These are phyloP conservation scores for Pseudomyrmex dendroicus DNA, from an alignment of 1,140 invertebrate species.

Conservation along the genomic window DNA sequence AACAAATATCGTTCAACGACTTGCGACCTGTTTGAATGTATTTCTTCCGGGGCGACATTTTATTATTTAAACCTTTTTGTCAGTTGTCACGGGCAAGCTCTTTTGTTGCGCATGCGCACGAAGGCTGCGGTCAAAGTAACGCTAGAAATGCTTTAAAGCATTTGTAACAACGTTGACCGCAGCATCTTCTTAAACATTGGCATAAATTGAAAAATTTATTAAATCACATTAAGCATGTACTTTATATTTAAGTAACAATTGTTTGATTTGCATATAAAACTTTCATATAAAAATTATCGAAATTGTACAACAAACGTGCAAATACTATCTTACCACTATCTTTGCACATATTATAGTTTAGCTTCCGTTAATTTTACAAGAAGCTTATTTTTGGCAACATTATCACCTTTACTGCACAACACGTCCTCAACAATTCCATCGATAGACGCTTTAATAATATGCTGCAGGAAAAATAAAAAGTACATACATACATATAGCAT, in stretches of 20 bases:
- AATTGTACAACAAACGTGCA: too few species aligned
- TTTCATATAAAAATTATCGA: too few species aligned
- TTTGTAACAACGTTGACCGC: too few species aligned
- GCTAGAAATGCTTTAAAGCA: too few species aligned
- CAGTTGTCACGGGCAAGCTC: not conserved
- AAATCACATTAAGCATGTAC: too few species aligned
- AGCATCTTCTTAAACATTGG: too few species aligned
- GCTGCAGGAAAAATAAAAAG: conserved; percentile 84
- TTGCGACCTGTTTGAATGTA: conserved; percentile 61
- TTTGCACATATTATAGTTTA: not conserved
- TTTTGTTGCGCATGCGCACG: too few species aligned
- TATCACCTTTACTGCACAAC: conserved; percentile 91
- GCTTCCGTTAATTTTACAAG: conserved; percentile 85
- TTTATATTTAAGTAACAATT: too few species aligned
- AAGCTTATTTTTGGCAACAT: conserved; percentile 91
- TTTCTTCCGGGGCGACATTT: conserved; percentile 82
- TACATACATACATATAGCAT: not conserved
- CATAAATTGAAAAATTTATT: too few species aligned
- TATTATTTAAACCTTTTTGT: conserved; percentile 41
- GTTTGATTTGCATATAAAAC: too few species aligned
- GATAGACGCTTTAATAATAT: conserved; percentile 93
- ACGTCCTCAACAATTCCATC: conserved; percentile 92
- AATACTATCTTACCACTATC: too few species aligned
- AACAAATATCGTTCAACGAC: conserved; percentile 54
- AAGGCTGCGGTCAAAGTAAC: too few species aligned